Conservation (phyloP, 2,888 invertebrate species). For the Prenolepis imparis region DNA sequence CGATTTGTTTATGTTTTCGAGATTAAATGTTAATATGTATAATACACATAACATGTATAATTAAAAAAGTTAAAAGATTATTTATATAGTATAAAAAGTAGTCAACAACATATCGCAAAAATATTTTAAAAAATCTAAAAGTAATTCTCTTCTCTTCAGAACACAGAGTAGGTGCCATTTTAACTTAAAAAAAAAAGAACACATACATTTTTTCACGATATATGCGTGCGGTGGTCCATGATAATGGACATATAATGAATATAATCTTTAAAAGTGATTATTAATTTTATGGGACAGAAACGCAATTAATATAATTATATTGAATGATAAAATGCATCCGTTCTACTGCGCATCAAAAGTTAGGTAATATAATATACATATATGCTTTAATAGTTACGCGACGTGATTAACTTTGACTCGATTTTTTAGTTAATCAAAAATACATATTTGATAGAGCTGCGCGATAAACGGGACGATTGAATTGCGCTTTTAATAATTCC, state of each 20-base stretch:
- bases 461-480: slow-evolving; percentile 27
- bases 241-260: neutral
- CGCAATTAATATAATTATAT: slow-evolving; percentile 2
- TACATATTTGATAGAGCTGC: neutral
- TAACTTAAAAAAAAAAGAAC: neutral
- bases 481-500: slow-evolving; percentile 47
- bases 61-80: slow-evolving; percentile 9
- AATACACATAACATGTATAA: neutral
- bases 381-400: neutral
- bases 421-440: slow-evolving; percentile 36
- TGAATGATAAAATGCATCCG: neutral
- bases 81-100: neutral
- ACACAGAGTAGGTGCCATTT: neutral
- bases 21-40: slow-evolving; percentile 35
- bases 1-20: slow-evolving; percentile 38
- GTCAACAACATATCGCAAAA: neutral
- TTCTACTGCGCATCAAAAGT: neutral
- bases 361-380: neutral
- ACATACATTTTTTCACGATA: neutral
- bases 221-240: neutral
- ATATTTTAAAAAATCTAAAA: neutral
- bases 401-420: neutral
- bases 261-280: slow-evolving; percentile 18
- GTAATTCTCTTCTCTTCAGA: neutral
- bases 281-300: neutral